Evolutionary conservation across 2,113 vertebrate genomes (phyloP).

Genomic region (Actinemys pallida): DNA sequence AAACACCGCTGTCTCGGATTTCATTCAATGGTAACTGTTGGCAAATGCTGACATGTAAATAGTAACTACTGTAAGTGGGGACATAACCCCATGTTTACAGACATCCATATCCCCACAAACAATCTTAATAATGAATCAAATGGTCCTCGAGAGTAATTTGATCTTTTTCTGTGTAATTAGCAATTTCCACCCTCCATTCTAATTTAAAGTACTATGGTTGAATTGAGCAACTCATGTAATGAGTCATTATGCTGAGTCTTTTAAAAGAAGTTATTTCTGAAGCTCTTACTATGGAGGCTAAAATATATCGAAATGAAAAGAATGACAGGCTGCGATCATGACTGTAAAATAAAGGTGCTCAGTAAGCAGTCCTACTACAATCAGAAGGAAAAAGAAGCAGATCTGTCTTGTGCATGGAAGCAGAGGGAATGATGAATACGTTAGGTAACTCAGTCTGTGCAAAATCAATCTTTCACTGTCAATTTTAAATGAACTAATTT

Average conservation of each 20-base stretch:
- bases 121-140: slow-evolving; percentile 83
- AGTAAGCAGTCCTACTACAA: slow-evolving; percentile 88
- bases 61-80: slow-evolving; percentile 56
- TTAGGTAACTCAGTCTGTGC: slow-evolving; percentile 84
- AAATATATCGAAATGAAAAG: slow-evolving; percentile 88
- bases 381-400: slow-evolving; percentile 83
- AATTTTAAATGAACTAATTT: slow-evolving; percentile 98
- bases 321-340: slow-evolving; percentile 86
- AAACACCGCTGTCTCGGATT: slow-evolving; percentile 45
- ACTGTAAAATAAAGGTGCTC: slow-evolving; percentile 85
- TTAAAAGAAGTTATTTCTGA: slow-evolving; percentile 87
- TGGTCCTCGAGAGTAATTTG: slow-evolving; percentile 78
- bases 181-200: slow-evolving; percentile 82
- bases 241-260: slow-evolving; percentile 86
- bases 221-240: slow-evolving; percentile 83
- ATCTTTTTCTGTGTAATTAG: slow-evolving; percentile 85
- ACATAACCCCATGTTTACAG: slow-evolving; percentile 74
- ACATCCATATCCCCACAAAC: slow-evolving; percentile 49
- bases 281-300: slow-evolving; percentile 82
- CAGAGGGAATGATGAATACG: slow-evolving; percentile 87
- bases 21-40: slow-evolving; percentile 38
- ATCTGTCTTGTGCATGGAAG: slow-evolving; percentile 80
- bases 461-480: slow-evolving; percentile 94
- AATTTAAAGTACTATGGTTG: slow-evolving; percentile 83
- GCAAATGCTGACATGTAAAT: slow-evolving; percentile 57